Percentiles rank a stretch among this genome's conserved stretches.
Evolutionary conservation across 1,140 invertebrate species (phyloP).

Genomic region (Monochamus saltuarius): DNA sequence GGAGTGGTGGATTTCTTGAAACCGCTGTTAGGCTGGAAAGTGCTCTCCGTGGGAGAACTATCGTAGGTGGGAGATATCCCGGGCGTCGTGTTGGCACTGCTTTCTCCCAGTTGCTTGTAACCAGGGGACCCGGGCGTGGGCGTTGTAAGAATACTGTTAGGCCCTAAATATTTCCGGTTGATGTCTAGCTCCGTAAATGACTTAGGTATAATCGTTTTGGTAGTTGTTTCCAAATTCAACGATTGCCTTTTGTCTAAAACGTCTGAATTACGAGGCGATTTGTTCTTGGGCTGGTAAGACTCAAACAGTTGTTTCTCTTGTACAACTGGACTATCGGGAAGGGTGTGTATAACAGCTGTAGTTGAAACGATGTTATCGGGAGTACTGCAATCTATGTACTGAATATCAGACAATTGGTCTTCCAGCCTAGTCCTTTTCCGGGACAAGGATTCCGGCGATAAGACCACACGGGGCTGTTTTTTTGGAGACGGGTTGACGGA

Average conservation of each 20-base stretch:
- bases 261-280: slow-evolving; percentile 47
- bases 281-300: slow-evolving; percentile 46
- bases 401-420: slow-evolving; percentile 63
- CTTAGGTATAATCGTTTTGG: slow-evolving; percentile 31
- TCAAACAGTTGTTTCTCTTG: slow-evolving; percentile 15
- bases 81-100: slow-evolving; percentile 45
- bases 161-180: slow-evolving; percentile 27
- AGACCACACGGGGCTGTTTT: slow-evolving; percentile 56
- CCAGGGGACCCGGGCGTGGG: slow-evolving; percentile 44
- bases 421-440: slow-evolving; percentile 62
- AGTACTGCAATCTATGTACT: slow-evolving; percentile 65
- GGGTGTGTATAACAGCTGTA: slow-evolving; percentile 40
- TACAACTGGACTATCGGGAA: slow-evolving; percentile 27
- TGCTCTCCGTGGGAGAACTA: slow-evolving; percentile 31
- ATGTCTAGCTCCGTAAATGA: slow-evolving; percentile 44
- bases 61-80: slow-evolving; percentile 31
- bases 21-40: slow-evolving; percentile 26
- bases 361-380: slow-evolving; percentile 54
- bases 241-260: slow-evolving; percentile 42
- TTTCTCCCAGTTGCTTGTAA: slow-evolving; percentile 45
- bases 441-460: slow-evolving; percentile 50
- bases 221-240: slow-evolving; percentile 39
- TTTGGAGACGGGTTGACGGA: slow-evolving; percentile 59
- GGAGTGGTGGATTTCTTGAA: slow-evolving; percentile 46
- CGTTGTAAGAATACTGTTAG: slow-evolving; percentile 29